Percentiles rank a stretch among this genome's conserved stretches.
These are phyloP conservation scores for Stercorarius parasiticus DNA, from an alignment of 2,113 vertebrate species.

Conservation along the genomic window DNA sequence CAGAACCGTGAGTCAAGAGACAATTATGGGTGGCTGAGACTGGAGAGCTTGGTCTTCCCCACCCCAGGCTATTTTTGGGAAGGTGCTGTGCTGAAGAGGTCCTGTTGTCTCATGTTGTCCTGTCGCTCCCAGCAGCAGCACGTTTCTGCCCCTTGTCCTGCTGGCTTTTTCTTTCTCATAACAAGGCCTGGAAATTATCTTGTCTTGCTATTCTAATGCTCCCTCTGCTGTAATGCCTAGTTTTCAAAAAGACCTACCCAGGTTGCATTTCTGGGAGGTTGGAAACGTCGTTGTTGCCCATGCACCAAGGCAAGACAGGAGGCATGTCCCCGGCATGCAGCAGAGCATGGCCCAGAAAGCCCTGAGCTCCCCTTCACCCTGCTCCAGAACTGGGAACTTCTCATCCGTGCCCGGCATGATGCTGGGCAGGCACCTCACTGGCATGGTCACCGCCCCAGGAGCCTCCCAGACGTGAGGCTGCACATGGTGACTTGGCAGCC, in stretches of 20 bases:
- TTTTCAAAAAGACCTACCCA: background rate
- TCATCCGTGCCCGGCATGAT: accelerated
- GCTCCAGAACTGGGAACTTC: background rate
- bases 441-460: background rate
- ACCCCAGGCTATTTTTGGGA: background rate
- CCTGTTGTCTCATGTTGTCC: background rate
- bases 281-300: accelerated
- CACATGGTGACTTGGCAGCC: background rate
- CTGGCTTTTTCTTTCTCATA: background rate
- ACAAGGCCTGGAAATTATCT: background rate
- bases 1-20: background rate
- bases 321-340: accelerated
- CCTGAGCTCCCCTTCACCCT: background rate
- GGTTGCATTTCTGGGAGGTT: background rate
- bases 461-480: background rate
- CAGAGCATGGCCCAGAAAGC: background rate
- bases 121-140: background rate
- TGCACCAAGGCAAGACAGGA: background rate
- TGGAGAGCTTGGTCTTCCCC: background rate
- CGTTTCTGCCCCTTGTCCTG: background rate
- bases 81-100: background rate
- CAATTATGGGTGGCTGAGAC: background rate
- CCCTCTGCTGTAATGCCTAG: background rate
- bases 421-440: background rate
- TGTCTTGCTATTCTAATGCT: background rate